Conservation (phyloP, 1,140 invertebrate genomes). For the Ceratina australensis region DNA sequence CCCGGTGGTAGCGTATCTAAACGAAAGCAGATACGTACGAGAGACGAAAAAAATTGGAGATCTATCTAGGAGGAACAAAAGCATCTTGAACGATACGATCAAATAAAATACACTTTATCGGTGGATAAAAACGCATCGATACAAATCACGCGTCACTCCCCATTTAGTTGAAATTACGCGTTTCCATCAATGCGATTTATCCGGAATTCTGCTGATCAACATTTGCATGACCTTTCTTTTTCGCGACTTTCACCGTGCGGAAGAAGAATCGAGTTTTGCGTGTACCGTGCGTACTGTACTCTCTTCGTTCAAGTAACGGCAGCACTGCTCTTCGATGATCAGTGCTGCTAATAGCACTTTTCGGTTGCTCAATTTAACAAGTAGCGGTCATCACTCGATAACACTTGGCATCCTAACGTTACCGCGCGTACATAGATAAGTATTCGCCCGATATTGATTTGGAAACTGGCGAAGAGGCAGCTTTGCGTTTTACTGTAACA, state of each 20-base stretch:
- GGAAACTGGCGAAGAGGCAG: background rate
- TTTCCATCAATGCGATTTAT: too few relatives aligned
- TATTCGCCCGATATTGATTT: slow-evolving; percentile 21
- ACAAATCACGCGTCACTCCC: slow-evolving; percentile 12
- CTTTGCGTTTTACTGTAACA: background rate
- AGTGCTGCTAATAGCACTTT: slow-evolving; percentile 65
- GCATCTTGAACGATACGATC: slow-evolving; percentile 18
- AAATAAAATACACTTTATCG: slow-evolving; percentile 39
- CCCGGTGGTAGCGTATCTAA: slow-evolving; percentile 46
- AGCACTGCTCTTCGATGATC: slow-evolving; percentile 43
- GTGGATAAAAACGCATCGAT: slow-evolving; percentile 15
- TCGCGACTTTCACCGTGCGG: background rate
- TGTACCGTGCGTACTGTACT: background rate
- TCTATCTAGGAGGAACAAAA: slow-evolving; percentile 58
- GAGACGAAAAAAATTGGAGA: slow-evolving; percentile 30
- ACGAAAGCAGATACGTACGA: slow-evolving; percentile 46
- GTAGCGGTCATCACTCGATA: background rate
- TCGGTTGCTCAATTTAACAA: slow-evolving; percentile 43
- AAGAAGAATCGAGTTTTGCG: too few relatives aligned
- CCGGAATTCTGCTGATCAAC: too few relatives aligned
- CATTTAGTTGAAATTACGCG: too few relatives aligned
- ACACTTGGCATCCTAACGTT: slow-evolving; percentile 12
- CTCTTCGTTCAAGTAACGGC: slow-evolving; percentile 40
- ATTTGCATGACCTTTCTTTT: too few relatives aligned
- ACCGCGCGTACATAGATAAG: slow-evolving; percentile 21